phyloP scores from a whole-genome alignment of 2,113 vertebrate genomes.

The Myrmecobius fasciatus region DNA sequence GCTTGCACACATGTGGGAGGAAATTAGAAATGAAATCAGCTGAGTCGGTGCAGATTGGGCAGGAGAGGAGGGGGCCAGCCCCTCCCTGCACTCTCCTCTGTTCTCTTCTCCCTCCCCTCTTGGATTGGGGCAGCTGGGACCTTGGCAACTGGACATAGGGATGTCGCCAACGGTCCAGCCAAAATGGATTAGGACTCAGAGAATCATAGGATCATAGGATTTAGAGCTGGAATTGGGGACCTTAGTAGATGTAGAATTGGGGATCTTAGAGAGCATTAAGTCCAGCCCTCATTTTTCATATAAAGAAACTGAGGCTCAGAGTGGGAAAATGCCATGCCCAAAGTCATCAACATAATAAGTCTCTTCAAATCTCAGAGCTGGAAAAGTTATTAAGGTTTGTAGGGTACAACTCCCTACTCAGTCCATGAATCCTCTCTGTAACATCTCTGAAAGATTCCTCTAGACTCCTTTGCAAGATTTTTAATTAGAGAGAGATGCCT shows the following conservation, averaged over 20 bases:
- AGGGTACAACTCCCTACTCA: not conserved
- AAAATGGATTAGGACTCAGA: not conserved
- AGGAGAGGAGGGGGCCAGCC: not conserved
- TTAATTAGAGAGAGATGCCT: not conserved
- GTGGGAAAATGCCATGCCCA: not conserved
- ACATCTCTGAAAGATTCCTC: not conserved
- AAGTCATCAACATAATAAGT: not conserved
- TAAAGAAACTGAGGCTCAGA: not conserved
- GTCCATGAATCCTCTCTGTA: not conserved
- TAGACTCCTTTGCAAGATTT: not conserved
- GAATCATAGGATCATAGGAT: not conserved
- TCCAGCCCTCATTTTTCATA: not conserved
- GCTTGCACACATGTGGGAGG: conserved; percentile 78
- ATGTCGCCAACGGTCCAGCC: not conserved
- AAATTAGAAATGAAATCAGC: conserved; percentile 83
- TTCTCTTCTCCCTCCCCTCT: not conserved
- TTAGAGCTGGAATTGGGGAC: not conserved
- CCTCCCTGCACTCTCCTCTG: not conserved
- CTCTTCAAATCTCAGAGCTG: not conserved
- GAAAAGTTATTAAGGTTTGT: not conserved
- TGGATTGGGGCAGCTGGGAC: not conserved
- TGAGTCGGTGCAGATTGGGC: conserved; percentile 66
- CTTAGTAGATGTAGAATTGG: too few species aligned
- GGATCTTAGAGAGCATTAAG: not conserved
- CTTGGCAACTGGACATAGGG: not conserved